Conservation (phyloP, 2,113 vertebrate genomes). For the Aspiorhynchus laticeps region DNA sequence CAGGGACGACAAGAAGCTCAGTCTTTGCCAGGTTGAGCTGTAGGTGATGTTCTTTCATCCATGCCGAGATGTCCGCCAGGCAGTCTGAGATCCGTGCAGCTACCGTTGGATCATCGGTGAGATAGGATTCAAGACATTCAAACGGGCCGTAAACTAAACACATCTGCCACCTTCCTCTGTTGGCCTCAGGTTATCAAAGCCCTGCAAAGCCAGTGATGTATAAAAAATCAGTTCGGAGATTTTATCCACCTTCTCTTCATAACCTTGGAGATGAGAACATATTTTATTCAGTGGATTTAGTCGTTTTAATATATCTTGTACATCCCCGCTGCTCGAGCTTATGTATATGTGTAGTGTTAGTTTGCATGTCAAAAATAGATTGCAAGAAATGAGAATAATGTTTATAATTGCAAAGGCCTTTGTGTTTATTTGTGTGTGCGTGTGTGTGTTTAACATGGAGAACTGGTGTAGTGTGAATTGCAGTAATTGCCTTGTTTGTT, state of each 20-base stretch:
- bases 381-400: slow-evolving; percentile 41
- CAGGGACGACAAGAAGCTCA: too few species aligned
- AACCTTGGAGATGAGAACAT: slow-evolving; percentile 42
- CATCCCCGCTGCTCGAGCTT: background rate
- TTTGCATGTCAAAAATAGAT: slow-evolving; percentile 37
- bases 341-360: slow-evolving; percentile 23
- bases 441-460: slow-evolving; percentile 48
- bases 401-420: slow-evolving; percentile 35
- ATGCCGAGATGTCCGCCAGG: too few species aligned
- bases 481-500: slow-evolving; percentile 67
- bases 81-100: too few species aligned
- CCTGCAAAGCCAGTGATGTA: slow-evolving; percentile 49
- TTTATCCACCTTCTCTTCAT: slow-evolving; percentile 38
- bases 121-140: too few species aligned
- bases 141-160: slow-evolving; percentile 58
- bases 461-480: slow-evolving; percentile 59
- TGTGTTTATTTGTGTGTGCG: slow-evolving; percentile 27
- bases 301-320: slow-evolving; percentile 22
- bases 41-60: too few species aligned
- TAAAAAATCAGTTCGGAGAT: slow-evolving; percentile 38
- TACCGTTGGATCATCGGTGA: too few species aligned
- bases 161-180: slow-evolving; percentile 58
- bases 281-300: slow-evolving; percentile 39
- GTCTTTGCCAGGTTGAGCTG: too few species aligned
- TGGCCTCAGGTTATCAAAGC: slow-evolving; percentile 57